Evolutionary conservation across 2,113 vertebrate species (phyloP), one percentile per base, ranked within the genome.

Genomic region (Elephantulus edwardii): DNA sequence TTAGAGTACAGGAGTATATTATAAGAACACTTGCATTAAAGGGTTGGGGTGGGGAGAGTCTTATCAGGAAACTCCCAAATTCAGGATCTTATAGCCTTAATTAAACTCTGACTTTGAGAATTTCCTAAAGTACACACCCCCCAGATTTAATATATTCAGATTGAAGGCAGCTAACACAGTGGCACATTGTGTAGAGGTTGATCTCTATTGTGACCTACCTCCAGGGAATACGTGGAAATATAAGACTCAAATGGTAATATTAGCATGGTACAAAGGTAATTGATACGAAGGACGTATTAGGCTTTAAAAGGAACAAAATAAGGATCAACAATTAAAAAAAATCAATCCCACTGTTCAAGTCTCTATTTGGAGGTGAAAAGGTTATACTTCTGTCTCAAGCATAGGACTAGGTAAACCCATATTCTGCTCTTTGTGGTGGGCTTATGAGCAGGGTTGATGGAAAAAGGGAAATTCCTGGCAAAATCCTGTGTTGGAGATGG

Each of bases 401-500:
- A 19, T 89, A 82, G 95, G 90, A 90, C 94, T 87, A 58, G 83
- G 93, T 72, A 88, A 95, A 93, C 86, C 86, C 90, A 76, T 82
- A 28, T 40, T 87, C 78, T 93, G 88, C 35, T 93, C 83, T 93
- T 92, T 96, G 96, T 94, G 96, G 94, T 88, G 90, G 95, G 90
- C 93, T 92, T 93, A 40, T 74, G 78, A 94, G 83, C 76, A 90
- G 94, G 76, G 80, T 81, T 52, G 71, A 78, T 91, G 91, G 95
- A 96, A 93, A 96, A 93, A 93, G 74, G 90, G 90, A 93, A 95
- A 96, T 95, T 96, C 91, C 91, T 93, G 91, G 91, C 91, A 86
- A 94, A n/a, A 44, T 38, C 30, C 80, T 78, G 60, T 50, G 86
- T 93, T 95, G 95, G 95, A 96, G 95, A 95, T 87, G 88, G 83